A percentile compares a stretch with the other conserved stretches of the same genome.
Evolutionary conservation across 2,797 vertebrate genomes (phyloP).

Genomic region (Eptatretus atami): DNA sequence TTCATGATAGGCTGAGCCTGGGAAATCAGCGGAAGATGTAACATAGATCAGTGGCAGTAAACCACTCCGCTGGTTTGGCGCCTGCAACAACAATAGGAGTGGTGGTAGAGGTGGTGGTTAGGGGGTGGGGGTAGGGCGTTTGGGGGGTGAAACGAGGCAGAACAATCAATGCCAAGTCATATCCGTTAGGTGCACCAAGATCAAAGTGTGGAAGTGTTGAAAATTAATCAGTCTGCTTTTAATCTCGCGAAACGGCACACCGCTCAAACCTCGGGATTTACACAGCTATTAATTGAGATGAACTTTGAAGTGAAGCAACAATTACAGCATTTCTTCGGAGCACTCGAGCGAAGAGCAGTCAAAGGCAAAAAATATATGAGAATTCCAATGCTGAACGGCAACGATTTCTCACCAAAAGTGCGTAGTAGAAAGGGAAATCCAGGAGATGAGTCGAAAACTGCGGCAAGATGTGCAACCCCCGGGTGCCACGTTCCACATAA

Average conservation of each 20-base stretch:
- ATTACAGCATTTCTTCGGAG: not conserved
- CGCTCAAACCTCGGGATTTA: not conserved
- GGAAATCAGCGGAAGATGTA: conserved; percentile 18
- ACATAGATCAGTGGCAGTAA: conserved; percentile 50
- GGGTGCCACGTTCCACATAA: conserved; percentile 53
- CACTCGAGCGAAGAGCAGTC: not conserved
- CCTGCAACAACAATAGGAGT: conserved; percentile 16
- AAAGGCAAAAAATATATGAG: no score
- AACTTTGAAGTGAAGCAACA: not conserved
- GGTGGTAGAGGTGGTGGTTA: no score
- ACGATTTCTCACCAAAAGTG: conserved; percentile 22
- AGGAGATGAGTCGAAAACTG: conserved; percentile 38
- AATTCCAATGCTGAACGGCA: no score
- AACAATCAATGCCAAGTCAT: no score
- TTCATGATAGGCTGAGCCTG: conserved; percentile 49
- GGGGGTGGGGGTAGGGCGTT: no score
- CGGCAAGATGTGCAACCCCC: conserved; percentile 43
- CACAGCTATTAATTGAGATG: not conserved
- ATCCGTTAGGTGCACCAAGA: no score
- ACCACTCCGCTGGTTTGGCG: conserved; percentile 31
- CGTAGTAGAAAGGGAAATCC: conserved; percentile 67
- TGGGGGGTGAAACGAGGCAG: no score
- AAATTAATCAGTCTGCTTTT: no score
- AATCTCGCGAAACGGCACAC: no score
- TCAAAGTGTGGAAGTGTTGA: no score